Evolutionary conservation across 2,797 vertebrate genomes (phyloP), one percentile per base, ranked within the genome.

Genomic region (Rhinogobio ventralis): DNA sequence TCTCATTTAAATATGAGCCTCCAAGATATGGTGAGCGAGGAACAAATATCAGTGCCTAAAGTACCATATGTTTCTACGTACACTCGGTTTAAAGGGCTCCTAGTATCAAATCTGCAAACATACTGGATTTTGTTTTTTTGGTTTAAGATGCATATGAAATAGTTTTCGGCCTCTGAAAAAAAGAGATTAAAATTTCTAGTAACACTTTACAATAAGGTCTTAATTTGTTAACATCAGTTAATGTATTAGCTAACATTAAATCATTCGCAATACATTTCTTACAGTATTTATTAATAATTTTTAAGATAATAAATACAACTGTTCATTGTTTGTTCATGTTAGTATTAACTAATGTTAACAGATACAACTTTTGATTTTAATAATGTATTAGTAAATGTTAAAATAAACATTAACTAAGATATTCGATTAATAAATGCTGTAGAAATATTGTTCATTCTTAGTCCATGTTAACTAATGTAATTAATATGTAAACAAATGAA

Each of bases 91-190:
- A 30, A 28, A 73, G 71, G 81, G 33, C 51, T 39, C 23, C 67
- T 33, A 83, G 88, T 86, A 89, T 89, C 88, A 87, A 80, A 73
- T 46, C 30, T 4, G 71, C 76, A 88, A 87, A 49, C 84, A 45
- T 87, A 86, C 69, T 78, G 39, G 36, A 46, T 42, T 62, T 57
- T 51, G 2, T 10, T 30, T 82, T 33, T 87, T 90, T 86, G 87
- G 89, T 90, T 87, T 90, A 91, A 89, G 94, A 95, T 94, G 94
- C 94, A 95, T 95, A 93, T 89, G 67, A 79, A 80, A 67, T 76
- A 82, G 74, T 86, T 79, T 86, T 64, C 86, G 88, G 83, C 79
- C 91, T 87, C 72, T 49, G 77, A 89, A 93, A 91, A n/a, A 91
- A 86, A 83, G 82, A 91, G 87, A 88, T 86, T 90, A 90, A 75